phyloP scores from a whole-genome alignment of 1,140 invertebrate genomes.

The Teleopsis dalmanni region DNA sequence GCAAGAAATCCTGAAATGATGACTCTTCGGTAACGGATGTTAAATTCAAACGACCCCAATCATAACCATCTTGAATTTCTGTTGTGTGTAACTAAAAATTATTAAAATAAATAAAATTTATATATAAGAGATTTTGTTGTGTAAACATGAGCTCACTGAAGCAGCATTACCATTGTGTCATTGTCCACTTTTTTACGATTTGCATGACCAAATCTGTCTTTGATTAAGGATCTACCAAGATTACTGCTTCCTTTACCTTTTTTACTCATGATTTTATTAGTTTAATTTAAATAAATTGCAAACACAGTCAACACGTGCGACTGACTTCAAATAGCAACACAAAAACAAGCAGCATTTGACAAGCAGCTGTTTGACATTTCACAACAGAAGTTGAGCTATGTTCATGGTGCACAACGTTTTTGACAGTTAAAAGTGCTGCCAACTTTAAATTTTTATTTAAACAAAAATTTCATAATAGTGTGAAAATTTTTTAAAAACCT shows the following conservation, averaged over 20 bases:
- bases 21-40: constrained; percentile 94
- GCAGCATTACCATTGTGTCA: constrained; percentile 52
- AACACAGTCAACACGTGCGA: too few relatives aligned
- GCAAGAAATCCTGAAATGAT: constrained; percentile 91
- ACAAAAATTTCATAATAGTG: too few relatives aligned
- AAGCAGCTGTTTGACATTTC: too few relatives aligned
- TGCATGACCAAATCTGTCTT: constrained; percentile 60
- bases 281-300: neutral
- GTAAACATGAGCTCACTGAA: neutral
- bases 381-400: too few relatives aligned
- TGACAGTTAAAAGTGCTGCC: too few relatives aligned
- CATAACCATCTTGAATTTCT: constrained; percentile 81
- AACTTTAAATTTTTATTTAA: too few relatives aligned
- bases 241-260: constrained; percentile 22
- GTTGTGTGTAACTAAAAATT: constrained; percentile 69
- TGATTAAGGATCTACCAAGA: constrained; percentile 67
- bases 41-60: constrained; percentile 82
- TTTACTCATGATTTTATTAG: constrained; percentile 19
- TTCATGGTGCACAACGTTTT: too few relatives aligned
- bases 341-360: too few relatives aligned
- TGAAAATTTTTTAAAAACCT: too few relatives aligned
- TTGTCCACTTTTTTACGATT: constrained; percentile 54
- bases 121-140: neutral
- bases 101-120: constrained; percentile 20
- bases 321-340: too few relatives aligned